These are phyloP conservation scores for Pangasianodon hypophthalmus DNA, from an alignment of 2,113 vertebrate species.

Conservation along the genomic window DNA sequence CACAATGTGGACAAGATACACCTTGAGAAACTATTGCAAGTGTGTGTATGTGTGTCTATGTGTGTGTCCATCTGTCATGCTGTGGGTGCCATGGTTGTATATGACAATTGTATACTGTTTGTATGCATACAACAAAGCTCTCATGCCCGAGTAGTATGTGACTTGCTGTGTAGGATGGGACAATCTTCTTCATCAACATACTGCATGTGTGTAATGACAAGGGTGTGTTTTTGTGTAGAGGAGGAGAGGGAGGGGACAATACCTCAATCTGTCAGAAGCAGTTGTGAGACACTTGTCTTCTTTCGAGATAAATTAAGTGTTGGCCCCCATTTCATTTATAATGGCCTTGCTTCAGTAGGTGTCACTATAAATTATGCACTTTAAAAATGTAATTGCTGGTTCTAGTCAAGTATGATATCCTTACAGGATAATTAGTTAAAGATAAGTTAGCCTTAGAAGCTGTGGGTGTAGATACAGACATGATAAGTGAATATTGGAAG, in stretches of 20 bases:
- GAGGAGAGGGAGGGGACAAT: neutral
- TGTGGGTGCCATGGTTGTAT: neutral
- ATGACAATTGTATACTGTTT: neutral
- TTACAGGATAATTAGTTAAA: slow-evolving; percentile 5
- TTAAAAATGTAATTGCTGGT: neutral
- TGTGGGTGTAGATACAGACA: neutral
- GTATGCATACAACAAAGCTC: neutral
- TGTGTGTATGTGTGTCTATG: slow-evolving; percentile 33
- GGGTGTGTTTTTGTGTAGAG: slow-evolving; percentile 2
- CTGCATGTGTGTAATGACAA: slow-evolving; percentile 19
- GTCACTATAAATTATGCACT: slow-evolving; percentile 27
- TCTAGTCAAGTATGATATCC: slow-evolving; percentile 2
- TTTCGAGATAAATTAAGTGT: slow-evolving; percentile 21
- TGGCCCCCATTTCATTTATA: slow-evolving; percentile 10
- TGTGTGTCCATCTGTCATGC: slow-evolving; percentile 9
- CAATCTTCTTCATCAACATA: slow-evolving; percentile 34
- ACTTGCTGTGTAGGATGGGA: neutral
- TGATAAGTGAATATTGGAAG: neutral
- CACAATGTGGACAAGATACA: slow-evolving; percentile 49
- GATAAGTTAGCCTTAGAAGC: neutral
- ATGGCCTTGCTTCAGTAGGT: neutral
- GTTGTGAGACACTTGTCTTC: slow-evolving; percentile 3
- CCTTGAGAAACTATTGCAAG: slow-evolving; percentile 6
- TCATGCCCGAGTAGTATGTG: neutral
- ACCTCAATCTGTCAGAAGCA: slow-evolving; percentile 22